Base-by-base conservation (phyloP, 53 echinoderm and acorn worm genomes). In the Echinarachnius parma region DNA sequence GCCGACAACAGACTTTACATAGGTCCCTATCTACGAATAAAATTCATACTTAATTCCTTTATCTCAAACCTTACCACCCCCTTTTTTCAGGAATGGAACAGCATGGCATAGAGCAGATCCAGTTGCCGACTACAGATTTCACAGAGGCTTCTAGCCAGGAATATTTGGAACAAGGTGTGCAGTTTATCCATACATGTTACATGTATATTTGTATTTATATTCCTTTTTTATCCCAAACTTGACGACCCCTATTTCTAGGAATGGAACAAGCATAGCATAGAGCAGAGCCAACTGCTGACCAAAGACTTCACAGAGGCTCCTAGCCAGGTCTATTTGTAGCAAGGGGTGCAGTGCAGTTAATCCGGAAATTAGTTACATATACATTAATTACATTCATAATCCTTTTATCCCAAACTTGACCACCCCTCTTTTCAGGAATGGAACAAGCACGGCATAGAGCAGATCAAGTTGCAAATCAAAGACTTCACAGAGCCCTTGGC, bases 81-180 rank as follows among this genome's bases (percentile, higher is more conserved):
- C 7, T 31, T 9, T 30, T 66, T 1, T 45, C 87, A 84, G 92
- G 88, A 34, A 88, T 87, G 92, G 61, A 76, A 22, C 64, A 78
- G 36, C 77, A 76, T 2, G 92, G 86, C 1, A 84, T 88, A 0
- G 61, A 81, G 1, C 86, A 84, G n/a, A n/a, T n/a, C n/a, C n/a
- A n/a, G n/a, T n/a, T n/a, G n/a, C 86, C 2, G 86, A 92, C 91
- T 1, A 66, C 80, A 0, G 90, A 91, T 33, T 92, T 88, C 61
- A 76, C 84, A 3, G 82, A 81, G 34, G 83, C 92, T 9, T 88
- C 92, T 0, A 84, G 84, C 10, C 59, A 78, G 33, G 88, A 88
- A 31, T 57, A 64, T 42, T 33, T 92, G 16, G 87, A 92, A 27
- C 30, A 59, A 21, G 92, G 87, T 0, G 82, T 92, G 1, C 33